These are phyloP conservation scores for Rhabdophis nuchalis DNA, from an alignment of 2,797 vertebrate species.

Conservation along the genomic window DNA sequence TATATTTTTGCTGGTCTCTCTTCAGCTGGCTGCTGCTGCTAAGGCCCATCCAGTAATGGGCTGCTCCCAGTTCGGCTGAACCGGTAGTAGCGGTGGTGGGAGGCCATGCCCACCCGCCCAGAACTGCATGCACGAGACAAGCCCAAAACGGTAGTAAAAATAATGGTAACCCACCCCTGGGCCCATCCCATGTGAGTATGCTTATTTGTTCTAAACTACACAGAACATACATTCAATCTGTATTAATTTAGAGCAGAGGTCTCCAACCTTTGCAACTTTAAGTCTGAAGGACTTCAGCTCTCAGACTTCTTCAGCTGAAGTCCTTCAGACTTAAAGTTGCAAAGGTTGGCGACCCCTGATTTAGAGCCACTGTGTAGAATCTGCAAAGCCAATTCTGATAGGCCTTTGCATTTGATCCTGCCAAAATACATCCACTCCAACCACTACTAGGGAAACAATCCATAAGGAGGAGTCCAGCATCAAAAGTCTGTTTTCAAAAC, in stretches of 20 bases:
- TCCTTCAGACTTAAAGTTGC: too few relatives aligned
- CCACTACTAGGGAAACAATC: not conserved
- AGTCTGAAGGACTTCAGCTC: too few relatives aligned
- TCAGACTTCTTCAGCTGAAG: too few relatives aligned
- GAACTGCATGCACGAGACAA: too few relatives aligned
- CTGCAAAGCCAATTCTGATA: not conserved
- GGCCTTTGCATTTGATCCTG: not conserved
- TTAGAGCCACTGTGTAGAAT: not conserved
- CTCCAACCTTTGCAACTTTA: too few relatives aligned
- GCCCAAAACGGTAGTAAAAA: too few relatives aligned
- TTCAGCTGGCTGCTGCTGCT: not conserved
- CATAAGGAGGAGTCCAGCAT: not conserved
- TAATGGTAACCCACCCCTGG: too few relatives aligned
- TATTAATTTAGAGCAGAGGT: not conserved
- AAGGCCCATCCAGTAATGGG: not conserved
- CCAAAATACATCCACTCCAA: not conserved
- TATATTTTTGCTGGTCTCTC: not conserved
- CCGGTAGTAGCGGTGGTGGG: too few relatives aligned
- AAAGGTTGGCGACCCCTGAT: too few relatives aligned
- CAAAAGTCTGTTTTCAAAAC: not conserved
- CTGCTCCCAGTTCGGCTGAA: too few relatives aligned
- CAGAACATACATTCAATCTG: not conserved
- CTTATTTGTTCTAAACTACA: not conserved
- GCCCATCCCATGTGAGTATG: not conserved
- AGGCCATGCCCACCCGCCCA: too few relatives aligned